Percentiles rank a stretch among this genome's conserved stretches.
phyloP scores from a whole-genome alignment of 1,140 invertebrate genomes.

The Gerris buenoi region DNA sequence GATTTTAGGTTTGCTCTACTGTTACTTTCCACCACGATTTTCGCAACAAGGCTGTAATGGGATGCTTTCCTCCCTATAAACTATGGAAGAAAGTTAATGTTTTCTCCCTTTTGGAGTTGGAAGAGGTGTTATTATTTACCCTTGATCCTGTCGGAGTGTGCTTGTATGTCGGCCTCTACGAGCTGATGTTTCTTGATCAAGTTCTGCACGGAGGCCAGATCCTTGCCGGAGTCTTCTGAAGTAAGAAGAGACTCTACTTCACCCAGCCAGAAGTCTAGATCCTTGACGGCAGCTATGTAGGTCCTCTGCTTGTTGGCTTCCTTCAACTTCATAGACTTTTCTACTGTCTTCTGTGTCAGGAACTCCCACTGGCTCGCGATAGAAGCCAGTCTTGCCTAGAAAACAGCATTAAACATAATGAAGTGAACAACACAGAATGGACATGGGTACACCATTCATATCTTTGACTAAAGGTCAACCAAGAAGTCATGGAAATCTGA shows the following conservation, averaged over 20 bases:
- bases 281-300: slow-evolving; percentile 98
- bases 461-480: no score
- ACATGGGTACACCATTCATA: no score
- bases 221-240: slow-evolving; percentile 94
- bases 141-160: slow-evolving; percentile 89
- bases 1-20: no score
- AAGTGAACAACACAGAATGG: no score
- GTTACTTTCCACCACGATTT: no score
- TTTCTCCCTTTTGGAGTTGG: no score
- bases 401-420: neutral
- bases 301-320: slow-evolving; percentile 97
- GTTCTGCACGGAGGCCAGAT: slow-evolving; percentile 97
- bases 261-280: slow-evolving; percentile 98
- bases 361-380: slow-evolving; percentile 98
- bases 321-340: slow-evolving; percentile 94
- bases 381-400: slow-evolving; percentile 57
- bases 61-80: no score
- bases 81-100: no score
- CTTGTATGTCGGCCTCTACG: slow-evolving; percentile 90
- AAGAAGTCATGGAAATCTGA: no score
- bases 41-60: no score
- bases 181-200: slow-evolving; percentile 98
- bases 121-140: no score
- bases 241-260: slow-evolving; percentile 94
- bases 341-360: slow-evolving; percentile 90